Base-by-base conservation (phyloP, 2,113 vertebrate species). In the Microcebus jonahi region DNA sequence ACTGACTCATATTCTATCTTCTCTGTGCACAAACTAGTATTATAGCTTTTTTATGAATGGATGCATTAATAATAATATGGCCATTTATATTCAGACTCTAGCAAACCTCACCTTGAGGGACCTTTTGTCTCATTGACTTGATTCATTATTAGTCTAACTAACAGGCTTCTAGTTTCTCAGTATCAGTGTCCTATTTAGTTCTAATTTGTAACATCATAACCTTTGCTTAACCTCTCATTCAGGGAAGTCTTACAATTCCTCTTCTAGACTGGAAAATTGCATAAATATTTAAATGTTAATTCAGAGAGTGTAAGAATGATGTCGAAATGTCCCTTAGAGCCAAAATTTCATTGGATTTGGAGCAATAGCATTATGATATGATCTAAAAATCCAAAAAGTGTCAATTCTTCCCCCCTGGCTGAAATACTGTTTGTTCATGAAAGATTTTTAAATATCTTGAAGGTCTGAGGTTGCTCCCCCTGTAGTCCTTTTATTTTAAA, bases 101-200 rank as follows among this genome's bases (percentile, higher is more conserved):
- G 75, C 92, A 97, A 88, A 71, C 89, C 93, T 98, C 98, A 98
- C 98, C 98, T 98, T 98, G 91, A 98, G 97, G 97, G 97, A 98
- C 89, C 75, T 95, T 98, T 98, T 98, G 97, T 98, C 97, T 98
- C 97, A 97, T 65, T 97, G 93, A 96, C 95, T 98, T 98, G 94
- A 98, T 98, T 98, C 96, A 97, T 98, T 98, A 98, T 98, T 98
- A 98, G 92, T 97, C 91, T 89, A 98, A 97, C 95, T 98, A 98
- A 98, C 96, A 98, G 97, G 88, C 80, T 98, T 98, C 87, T 86
- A 96, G 97, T 94, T 98, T 98, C 97, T 98, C 95, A 95, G 73
- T 94, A 98, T 96, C 91, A 96, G 63, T 97, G 96, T 98, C 63
- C 94, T 98, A 97, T 98, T 98, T 98, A 98, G 94, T 97, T 98